These are phyloP conservation scores for Machimus atricapillus DNA, from an alignment of 2,888 invertebrate species.

Conservation along the genomic window DNA sequence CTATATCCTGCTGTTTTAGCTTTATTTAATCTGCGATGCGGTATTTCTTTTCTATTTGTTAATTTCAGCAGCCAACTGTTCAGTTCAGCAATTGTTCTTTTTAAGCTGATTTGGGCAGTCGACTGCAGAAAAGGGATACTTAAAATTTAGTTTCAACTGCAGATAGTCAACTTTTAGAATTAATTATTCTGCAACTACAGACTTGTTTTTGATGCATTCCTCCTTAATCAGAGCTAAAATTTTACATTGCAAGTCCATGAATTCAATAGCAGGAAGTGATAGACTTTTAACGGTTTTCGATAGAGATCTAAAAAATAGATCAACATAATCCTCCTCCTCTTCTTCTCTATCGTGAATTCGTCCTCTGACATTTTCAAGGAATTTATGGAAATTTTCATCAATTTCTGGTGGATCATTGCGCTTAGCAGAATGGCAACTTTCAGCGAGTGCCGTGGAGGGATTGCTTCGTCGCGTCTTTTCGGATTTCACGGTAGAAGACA, in stretches of 20 bases:
- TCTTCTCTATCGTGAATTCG: background rate
- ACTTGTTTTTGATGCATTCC: background rate
- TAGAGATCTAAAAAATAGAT: background rate
- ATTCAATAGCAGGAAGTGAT: background rate
- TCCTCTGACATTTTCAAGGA: background rate
- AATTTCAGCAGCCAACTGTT: too few relatives aligned
- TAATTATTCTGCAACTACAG: background rate
- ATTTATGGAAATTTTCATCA: background rate
- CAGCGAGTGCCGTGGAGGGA: background rate
- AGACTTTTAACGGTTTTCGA: background rate
- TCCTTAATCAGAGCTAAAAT: background rate
- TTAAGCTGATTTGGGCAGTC: too few relatives aligned
- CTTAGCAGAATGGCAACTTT: background rate
- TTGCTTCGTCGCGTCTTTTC: background rate
- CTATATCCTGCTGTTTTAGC: too few relatives aligned
- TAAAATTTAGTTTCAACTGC: too few relatives aligned
- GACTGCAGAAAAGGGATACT: too few relatives aligned
- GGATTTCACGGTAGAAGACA: background rate
- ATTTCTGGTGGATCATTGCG: background rate
- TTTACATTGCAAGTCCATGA: background rate
- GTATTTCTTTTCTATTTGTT: too few relatives aligned
- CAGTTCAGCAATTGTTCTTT: background rate
- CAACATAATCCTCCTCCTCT: background rate
- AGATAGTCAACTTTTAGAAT: background rate
- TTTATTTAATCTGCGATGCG: too few relatives aligned